Percentiles rank a stretch among this genome's conserved stretches.
Evolutionary conservation across 2,797 vertebrate species (phyloP).

Genomic region (Coccyzus lansbergi): DNA sequence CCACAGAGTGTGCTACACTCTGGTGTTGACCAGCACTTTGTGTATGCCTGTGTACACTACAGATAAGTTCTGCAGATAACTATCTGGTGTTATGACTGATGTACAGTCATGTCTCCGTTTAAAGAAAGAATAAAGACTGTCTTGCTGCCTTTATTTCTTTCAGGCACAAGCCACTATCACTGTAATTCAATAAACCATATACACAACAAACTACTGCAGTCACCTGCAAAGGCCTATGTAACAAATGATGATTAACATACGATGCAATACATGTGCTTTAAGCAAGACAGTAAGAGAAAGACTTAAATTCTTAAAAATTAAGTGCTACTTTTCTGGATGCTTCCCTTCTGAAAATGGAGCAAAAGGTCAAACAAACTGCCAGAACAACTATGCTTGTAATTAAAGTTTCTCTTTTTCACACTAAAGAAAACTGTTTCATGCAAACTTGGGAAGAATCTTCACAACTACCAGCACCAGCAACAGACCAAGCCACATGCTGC

Average conservation of each 20-base stretch:
- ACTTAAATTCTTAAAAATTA: background rate
- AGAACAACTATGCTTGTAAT: background rate
- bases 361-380: background rate
- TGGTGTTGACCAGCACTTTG: background rate
- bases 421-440: background rate
- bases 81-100: background rate
- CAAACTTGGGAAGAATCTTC: background rate
- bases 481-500: background rate
- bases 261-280: background rate
- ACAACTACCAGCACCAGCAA: background rate
- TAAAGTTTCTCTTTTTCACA: background rate
- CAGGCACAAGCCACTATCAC: background rate
- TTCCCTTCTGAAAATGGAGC: background rate
- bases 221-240: background rate
- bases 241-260: background rate
- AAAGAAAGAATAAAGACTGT: background rate
- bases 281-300: background rate
- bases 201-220: background rate
- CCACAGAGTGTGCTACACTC: background rate
- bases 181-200: background rate
- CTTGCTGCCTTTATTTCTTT: background rate
- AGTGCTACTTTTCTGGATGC: background rate
- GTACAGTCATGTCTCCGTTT: background rate
- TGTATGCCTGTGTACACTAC: accelerated
- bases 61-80: background rate